Evolutionary conservation across 2,888 invertebrate genomes (phyloP), one percentile per base, ranked within the genome.

Genomic region (Alcis repandata): DNA sequence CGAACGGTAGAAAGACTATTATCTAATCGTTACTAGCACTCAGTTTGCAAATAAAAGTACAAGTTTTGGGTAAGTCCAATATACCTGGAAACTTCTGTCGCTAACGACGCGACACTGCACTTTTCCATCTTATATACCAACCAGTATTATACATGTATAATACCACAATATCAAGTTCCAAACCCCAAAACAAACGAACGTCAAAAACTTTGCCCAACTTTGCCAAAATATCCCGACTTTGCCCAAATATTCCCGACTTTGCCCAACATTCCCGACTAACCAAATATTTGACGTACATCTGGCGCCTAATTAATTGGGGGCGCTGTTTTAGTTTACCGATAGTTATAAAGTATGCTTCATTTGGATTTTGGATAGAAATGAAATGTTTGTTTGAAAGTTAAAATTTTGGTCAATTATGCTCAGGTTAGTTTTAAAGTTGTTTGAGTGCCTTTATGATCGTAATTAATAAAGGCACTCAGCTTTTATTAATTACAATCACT

Each of bases 241-340:
- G 17, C 38, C 40, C 53, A 27, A 54, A 60, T 19, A 32, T 19
- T 27, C 36, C 40, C 51, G 51, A 57, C 20, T 43, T 51, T 49
- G n/a, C 41, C 62, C n/a, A 27, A 40, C 19, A 15, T 17, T 22
- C n/a, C 53, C 27, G 43, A 32, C 33, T 36, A 27, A 11, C 32
- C 63, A 63, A 63, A 63, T 53, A 58, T 63, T 63, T 58, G 52
- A 63, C 63, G 63, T 46, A 46, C 56, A 51, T 57, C 58, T 63
- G 58, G 52, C 33, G 63, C 45, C 10, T 58, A 63, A 63, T 63
- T 58, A 63, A 63, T 63, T 46, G 51, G 32, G n/a, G 56, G 38
- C 20, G 36, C 22, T 17, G 36, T 45, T 56, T 56, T 49, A 56
- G 62, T 62, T 56, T 22, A 32, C 13, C 43, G 13, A 56, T 62